phyloP scores from a whole-genome alignment of 2,888 invertebrate genomes.

The Hecatera dysodea region DNA sequence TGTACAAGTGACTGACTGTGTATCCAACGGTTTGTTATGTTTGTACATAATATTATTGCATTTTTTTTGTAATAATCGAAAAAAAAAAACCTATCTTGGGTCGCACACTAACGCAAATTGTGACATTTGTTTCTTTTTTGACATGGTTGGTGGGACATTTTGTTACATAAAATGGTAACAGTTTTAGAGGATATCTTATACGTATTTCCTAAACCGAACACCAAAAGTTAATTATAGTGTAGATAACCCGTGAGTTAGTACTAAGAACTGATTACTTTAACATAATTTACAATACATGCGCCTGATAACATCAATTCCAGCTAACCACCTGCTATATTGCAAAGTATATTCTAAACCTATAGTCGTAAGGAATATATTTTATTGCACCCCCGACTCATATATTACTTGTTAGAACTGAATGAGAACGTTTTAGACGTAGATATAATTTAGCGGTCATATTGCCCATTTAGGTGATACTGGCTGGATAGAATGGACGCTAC shows the following conservation, averaged over 20 bases:
- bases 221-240: constrained; percentile 29
- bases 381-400: constrained; percentile 19
- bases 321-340: constrained; percentile 6
- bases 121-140: too few relatives aligned
- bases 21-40: constrained; percentile 32
- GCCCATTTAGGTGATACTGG: background rate
- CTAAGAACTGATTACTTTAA: constrained; percentile 37
- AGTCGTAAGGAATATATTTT: constrained; percentile 20
- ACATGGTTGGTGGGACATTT: too few relatives aligned
- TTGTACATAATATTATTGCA: constrained; percentile 30
- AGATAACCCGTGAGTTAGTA: constrained; percentile 21
- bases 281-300: constrained; percentile 27
- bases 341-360: constrained; percentile 17
- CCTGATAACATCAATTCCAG: constrained; percentile 16
- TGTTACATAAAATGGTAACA: background rate
- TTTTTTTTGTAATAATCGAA: constrained; percentile 20
- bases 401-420: constrained; percentile 19
- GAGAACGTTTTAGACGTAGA: constrained; percentile 27
- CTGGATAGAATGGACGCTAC: background rate
- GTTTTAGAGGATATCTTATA: constrained; percentile 7
- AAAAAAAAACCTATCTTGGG: background rate
- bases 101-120: too few relatives aligned
- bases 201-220: constrained; percentile 17
- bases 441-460: constrained; percentile 18
- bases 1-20: constrained; percentile 35